These are phyloP conservation scores for Ectropis grisescens DNA, from an alignment of 1,140 invertebrate species.

Conservation along the genomic window DNA sequence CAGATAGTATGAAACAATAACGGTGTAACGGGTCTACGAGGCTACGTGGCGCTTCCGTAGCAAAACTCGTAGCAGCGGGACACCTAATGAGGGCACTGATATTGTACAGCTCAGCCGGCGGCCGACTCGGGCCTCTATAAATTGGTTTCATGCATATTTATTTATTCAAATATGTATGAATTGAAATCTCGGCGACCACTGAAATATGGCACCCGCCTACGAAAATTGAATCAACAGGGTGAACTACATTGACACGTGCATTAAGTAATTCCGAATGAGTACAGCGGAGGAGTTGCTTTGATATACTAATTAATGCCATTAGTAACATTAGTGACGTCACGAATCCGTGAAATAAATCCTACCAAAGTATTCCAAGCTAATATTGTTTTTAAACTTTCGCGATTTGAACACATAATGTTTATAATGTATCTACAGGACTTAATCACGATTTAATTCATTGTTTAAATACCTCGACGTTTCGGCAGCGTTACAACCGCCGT, in stretches of 20 bases:
- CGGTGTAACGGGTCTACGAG: conserved; percentile 11
- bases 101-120: conserved; percentile 40
- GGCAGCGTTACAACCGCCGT: too few species aligned
- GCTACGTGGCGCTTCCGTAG: conserved; percentile 36
- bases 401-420: too few species aligned
- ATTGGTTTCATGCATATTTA: conserved; percentile 69
- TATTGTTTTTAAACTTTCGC: too few species aligned
- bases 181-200: conserved; percentile 62
- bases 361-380: too few species aligned
- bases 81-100: conserved; percentile 55
- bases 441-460: too few species aligned
- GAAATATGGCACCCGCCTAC: conserved; percentile 45
- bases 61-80: conserved; percentile 25
- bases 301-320: too few species aligned
- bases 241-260: conserved; percentile 37
- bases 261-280: too few species aligned
- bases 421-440: too few species aligned
- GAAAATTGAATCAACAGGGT: conserved; percentile 50
- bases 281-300: too few species aligned
- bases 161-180: conserved; percentile 70
- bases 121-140: conserved; percentile 50
- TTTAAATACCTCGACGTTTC: too few species aligned
- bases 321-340: too few species aligned
- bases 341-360: too few species aligned
- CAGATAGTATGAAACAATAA: conserved; percentile 38